phyloP scores from a whole-genome alignment of 2,797 vertebrate genomes.

The Fringilla coelebs region DNA sequence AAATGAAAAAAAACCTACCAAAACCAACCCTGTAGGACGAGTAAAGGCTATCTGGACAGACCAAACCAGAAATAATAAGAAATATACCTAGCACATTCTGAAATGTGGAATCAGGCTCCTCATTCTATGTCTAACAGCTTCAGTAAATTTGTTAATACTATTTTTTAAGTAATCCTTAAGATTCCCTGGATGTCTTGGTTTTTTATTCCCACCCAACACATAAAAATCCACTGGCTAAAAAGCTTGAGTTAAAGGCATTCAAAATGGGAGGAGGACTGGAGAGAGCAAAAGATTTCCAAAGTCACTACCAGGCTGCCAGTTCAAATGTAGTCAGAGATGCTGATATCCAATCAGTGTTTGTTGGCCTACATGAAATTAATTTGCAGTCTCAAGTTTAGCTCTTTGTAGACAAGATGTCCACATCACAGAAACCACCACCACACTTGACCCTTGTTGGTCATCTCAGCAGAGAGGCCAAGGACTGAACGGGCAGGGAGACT shows the following conservation, averaged over 20 bases:
- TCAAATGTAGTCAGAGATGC: slow-evolving; percentile 31
- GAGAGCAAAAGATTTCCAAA: slow-evolving; percentile 36
- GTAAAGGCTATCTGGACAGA: not conserved
- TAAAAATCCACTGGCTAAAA: slow-evolving; percentile 60
- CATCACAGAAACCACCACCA: slow-evolving; percentile 59
- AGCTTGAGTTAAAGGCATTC: slow-evolving; percentile 52
- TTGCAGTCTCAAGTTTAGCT: slow-evolving; percentile 24
- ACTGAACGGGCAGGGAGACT: slow-evolving; percentile 65
- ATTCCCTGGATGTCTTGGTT: not conserved
- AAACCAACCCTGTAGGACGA: not conserved
- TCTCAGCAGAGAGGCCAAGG: slow-evolving; percentile 50
- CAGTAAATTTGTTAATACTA: not conserved
- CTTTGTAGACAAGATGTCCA: slow-evolving; percentile 44
- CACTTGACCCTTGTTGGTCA: slow-evolving; percentile 48
- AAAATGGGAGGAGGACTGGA: slow-evolving; percentile 38
- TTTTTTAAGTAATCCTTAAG: not conserved
- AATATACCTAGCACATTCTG: not conserved
- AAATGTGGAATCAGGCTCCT: not conserved
- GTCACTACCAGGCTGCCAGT: slow-evolving; percentile 42
- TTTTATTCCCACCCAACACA: slow-evolving; percentile 29
- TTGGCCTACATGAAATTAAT: slow-evolving; percentile 62
- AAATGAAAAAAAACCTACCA: not conserved
- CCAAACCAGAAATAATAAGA: not conserved
- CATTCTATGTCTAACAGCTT: not conserved
- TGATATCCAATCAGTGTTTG: slow-evolving; percentile 42